phyloP scores from a whole-genome alignment of 2,113 vertebrate species.

The Carassius carassius region DNA sequence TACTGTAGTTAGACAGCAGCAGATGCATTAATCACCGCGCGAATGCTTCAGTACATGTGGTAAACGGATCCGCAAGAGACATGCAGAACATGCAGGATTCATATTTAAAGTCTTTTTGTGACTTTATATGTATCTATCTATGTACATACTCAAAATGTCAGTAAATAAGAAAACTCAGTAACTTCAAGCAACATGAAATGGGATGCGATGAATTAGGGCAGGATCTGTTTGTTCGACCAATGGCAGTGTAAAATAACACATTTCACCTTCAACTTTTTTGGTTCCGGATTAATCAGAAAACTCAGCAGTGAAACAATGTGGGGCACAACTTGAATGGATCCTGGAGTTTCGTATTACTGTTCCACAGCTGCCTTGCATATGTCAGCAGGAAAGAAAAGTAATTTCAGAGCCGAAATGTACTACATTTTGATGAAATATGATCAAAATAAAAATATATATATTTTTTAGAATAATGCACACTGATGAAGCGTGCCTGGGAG shows the following conservation, averaged over 20 bases:
- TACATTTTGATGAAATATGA: slow-evolving; percentile 14
- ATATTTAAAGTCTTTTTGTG: too few species aligned
- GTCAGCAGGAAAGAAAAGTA: background rate
- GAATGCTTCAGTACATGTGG: too few species aligned
- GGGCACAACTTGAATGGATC: background rate
- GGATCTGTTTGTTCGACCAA: background rate
- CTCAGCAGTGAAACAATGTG: background rate
- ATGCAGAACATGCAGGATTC: too few species aligned
- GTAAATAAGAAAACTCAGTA: background rate
- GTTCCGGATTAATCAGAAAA: background rate
- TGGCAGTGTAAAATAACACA: background rate
- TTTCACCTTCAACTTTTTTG: background rate
- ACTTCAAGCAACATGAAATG: background rate
- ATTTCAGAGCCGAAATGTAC: background rate
- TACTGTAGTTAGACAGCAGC: too few species aligned
- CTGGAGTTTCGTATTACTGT: background rate
- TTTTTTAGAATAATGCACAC: background rate
- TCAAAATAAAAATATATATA: background rate
- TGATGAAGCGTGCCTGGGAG: background rate
- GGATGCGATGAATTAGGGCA: background rate
- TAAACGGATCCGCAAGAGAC: too few species aligned
- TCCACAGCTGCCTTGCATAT: background rate
- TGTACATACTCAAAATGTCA: background rate
- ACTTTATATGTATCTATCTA: too few species aligned
- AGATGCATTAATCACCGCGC: too few species aligned